A percentile compares a stretch with the other conserved stretches of the same genome.
Conservation (phyloP, 2,113 vertebrate species). For the Grammomys dolichurus region DNA sequence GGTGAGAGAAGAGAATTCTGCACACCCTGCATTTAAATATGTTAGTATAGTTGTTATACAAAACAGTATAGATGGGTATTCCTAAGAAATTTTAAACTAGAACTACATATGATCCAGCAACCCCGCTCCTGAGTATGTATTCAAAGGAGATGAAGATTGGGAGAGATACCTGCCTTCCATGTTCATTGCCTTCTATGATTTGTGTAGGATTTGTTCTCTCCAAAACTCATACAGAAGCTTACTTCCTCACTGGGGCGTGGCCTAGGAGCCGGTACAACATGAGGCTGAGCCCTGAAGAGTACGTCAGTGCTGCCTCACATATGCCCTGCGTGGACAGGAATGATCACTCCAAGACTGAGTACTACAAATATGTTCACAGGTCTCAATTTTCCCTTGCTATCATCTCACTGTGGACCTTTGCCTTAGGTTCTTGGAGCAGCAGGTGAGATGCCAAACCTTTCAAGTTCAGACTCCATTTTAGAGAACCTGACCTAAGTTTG, state of each 20-base stretch:
- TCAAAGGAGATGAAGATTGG: not conserved
- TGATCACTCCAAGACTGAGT: not conserved
- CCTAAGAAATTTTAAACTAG: not conserved
- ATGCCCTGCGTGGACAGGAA: no score
- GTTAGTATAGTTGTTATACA: not conserved
- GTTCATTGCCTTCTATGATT: not conserved
- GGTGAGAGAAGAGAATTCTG: not conserved
- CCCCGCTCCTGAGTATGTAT: not conserved
- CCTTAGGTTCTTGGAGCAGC: not conserved
- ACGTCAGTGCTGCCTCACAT: not conserved
- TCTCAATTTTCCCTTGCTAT: no score
- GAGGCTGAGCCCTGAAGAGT: not conserved
- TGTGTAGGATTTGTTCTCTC: not conserved
- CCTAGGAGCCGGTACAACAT: rapidly evolving
- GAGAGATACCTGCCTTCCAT: not conserved
- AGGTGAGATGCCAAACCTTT: no score
- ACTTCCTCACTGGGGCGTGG: not conserved
- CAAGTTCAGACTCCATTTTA: no score
- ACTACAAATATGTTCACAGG: not conserved
- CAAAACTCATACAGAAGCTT: not conserved
- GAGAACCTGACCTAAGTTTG: no score
- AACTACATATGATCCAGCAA: not conserved
- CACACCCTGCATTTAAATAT: not conserved
- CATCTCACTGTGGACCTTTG: not conserved
- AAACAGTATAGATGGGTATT: not conserved